These are phyloP conservation scores for Chydorus sphaericus DNA, from an alignment of 2,888 invertebrate genomes.

Conservation along the genomic window DNA sequence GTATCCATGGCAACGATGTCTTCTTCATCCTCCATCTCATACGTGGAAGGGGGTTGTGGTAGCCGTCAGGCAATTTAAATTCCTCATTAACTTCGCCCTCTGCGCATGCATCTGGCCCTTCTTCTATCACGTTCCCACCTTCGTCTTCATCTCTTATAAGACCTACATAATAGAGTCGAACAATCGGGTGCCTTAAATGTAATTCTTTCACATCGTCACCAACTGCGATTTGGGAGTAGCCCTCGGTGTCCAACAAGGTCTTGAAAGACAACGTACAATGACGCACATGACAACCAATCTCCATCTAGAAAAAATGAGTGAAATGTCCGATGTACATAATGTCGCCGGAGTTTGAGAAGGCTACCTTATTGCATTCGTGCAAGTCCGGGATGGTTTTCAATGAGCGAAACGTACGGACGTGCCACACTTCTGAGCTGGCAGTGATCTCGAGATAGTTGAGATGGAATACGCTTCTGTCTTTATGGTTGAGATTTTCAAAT, in stretches of 20 bases:
- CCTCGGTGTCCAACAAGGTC: conserved; percentile 81
- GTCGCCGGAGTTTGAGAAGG: conserved; percentile 73
- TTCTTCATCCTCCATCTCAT: background rate
- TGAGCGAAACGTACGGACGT: conserved; percentile 82
- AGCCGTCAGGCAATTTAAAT: background rate
- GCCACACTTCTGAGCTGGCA: conserved; percentile 98
- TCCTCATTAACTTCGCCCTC: conserved; percentile 17
- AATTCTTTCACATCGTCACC: conserved; percentile 72
- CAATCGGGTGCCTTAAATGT: conserved; percentile 74
- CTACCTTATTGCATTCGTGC: conserved; percentile 75
- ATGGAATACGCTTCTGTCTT: conserved; percentile 88
- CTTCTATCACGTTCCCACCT: conserved; percentile 10
- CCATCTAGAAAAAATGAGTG: too few species aligned
- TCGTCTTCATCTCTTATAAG: conserved; percentile 73
- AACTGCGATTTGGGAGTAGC: conserved; percentile 81
- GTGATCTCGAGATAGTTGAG: conserved; percentile 91
- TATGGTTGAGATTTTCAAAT: conserved; percentile 92
- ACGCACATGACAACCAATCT: conserved; percentile 46
- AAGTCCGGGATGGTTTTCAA: conserved; percentile 84
- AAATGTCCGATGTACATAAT: conserved; percentile 75
- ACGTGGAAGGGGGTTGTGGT: background rate
- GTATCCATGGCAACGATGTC: too few species aligned
- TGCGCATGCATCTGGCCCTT: conserved; percentile 17
- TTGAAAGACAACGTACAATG: conserved; percentile 82
- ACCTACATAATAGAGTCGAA: conserved; percentile 85